These are phyloP conservation scores for Mamestra configurata DNA, from an alignment of 1,140 invertebrate genomes.

Conservation along the genomic window DNA sequence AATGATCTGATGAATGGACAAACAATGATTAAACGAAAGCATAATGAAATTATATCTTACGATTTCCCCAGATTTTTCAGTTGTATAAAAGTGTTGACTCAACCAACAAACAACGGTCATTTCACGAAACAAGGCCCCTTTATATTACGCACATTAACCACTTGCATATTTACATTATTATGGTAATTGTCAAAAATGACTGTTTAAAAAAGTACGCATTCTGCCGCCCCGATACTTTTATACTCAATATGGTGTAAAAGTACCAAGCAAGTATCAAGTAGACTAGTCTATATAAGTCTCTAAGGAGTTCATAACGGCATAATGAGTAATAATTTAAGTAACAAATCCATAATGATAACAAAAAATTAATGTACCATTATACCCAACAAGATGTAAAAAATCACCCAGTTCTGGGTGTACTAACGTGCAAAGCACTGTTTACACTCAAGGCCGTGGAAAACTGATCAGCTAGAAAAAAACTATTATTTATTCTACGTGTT, in stretches of 20 bases:
- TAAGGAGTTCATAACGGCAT: slow-evolving; percentile 25
- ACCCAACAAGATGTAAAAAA: slow-evolving; percentile 42
- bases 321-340: slow-evolving; percentile 41
- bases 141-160: slow-evolving; percentile 47
- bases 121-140: slow-evolving; percentile 52
- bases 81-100: not conserved
- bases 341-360: slow-evolving; percentile 49
- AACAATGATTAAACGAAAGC: not conserved
- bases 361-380: slow-evolving; percentile 36
- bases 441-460: slow-evolving; percentile 38
- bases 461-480: slow-evolving; percentile 22
- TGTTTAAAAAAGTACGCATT: slow-evolving; percentile 46
- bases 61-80: not conserved
- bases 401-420: slow-evolving; percentile 6
- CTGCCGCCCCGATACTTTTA: slow-evolving; percentile 35
- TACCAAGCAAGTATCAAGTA: slow-evolving; percentile 17
- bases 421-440: slow-evolving; percentile 17
- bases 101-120: slow-evolving; percentile 20
- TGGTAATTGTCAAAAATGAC: slow-evolving; percentile 52
- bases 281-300: slow-evolving; percentile 39
- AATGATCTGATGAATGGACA: not conserved
- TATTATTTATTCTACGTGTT: slow-evolving; percentile 8
- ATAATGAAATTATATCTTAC: slow-evolving; percentile 1
- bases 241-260: slow-evolving; percentile 16
- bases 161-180: slow-evolving; percentile 56